Conservation (phyloP, 1,140 invertebrate species). For the Drosophila littoralis region DNA sequence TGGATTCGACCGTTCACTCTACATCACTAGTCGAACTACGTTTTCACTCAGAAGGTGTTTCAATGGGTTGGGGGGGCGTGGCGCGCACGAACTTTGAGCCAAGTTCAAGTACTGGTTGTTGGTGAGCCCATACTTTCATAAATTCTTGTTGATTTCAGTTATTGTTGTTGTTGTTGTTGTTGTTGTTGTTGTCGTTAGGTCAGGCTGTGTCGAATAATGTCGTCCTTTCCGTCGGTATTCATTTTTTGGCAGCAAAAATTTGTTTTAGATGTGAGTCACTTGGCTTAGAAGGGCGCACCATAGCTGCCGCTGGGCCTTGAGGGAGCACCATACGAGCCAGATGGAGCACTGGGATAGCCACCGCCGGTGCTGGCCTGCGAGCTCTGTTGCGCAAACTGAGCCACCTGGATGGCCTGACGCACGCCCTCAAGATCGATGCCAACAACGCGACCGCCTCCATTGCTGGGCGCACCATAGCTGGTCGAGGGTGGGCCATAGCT, state of each 20-base stretch:
- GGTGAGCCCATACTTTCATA: conserved; percentile 49
- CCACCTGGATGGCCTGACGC: conserved; percentile 88
- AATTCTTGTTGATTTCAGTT: conserved; percentile 40
- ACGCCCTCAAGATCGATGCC: conserved; percentile 88
- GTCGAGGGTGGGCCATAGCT: conserved; percentile 86
- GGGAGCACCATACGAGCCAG: conserved; percentile 84
- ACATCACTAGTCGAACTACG: conserved; percentile 53
- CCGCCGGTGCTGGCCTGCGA: conserved; percentile 74
- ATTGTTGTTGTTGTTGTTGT: conserved; percentile 36
- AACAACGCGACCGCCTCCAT: conserved; percentile 87
- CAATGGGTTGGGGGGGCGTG: conserved; percentile 19
- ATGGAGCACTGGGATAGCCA: conserved; percentile 77
- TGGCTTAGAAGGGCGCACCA: conserved; percentile 84
- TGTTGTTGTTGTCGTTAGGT: conserved; percentile 34
- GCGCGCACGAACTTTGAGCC: conserved; percentile 24
- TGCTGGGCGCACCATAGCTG: conserved; percentile 86
- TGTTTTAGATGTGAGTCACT: conserved; percentile 35
- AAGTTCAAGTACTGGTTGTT: conserved; percentile 15
- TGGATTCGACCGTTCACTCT: conserved; percentile 29
- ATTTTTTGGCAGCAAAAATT: conserved; percentile 74
- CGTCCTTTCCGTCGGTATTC: conserved; percentile 59
- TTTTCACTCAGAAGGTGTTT: conserved; percentile 44
- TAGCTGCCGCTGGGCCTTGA: conserved; percentile 81
- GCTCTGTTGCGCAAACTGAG: conserved; percentile 87
- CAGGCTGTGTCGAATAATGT: conserved; percentile 47